A percentile compares a stretch with the other conserved stretches of the same genome.
Evolutionary conservation across 2,113 vertebrate species (phyloP).

Genomic region (Aepyceros melampus): DNA sequence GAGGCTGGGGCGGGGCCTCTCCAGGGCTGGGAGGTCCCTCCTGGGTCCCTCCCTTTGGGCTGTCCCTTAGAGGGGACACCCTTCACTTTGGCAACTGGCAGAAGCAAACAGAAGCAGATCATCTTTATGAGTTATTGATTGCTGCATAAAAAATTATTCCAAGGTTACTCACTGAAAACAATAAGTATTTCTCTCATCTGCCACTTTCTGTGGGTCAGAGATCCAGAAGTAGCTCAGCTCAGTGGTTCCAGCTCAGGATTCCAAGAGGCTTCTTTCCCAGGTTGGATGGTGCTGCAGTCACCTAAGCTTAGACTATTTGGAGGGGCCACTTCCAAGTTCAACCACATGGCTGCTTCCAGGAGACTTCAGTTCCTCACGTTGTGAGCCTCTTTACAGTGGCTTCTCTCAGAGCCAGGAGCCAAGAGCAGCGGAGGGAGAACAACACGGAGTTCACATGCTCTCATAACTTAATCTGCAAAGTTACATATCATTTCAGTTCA

Average conservation of each 20-base stretch:
- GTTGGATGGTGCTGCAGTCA: background rate
- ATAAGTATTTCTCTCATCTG: background rate
- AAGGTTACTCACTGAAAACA: background rate
- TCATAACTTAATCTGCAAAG: background rate
- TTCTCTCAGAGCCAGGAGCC: background rate
- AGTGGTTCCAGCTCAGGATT: background rate
- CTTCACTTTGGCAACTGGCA: background rate
- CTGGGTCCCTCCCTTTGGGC: background rate
- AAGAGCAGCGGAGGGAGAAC: background rate
- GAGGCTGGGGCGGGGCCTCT: too few species aligned
- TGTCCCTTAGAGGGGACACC: background rate
- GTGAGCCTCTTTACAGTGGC: background rate
- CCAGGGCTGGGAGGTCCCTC: too few species aligned
- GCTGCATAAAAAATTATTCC: background rate
- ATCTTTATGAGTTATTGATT: background rate
- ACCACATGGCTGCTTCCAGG: background rate
- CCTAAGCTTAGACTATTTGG: background rate
- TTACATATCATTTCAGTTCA: too few species aligned
- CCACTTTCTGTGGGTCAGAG: background rate
- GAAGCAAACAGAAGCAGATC: background rate
- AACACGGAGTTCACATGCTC: background rate
- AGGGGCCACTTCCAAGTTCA: background rate
- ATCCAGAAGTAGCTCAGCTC: background rate
- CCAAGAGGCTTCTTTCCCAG: background rate
- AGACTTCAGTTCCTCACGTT: background rate